Evolutionary conservation across 2,113 vertebrate genomes (phyloP).

Genomic region (Archocentrus centrarchus): DNA sequence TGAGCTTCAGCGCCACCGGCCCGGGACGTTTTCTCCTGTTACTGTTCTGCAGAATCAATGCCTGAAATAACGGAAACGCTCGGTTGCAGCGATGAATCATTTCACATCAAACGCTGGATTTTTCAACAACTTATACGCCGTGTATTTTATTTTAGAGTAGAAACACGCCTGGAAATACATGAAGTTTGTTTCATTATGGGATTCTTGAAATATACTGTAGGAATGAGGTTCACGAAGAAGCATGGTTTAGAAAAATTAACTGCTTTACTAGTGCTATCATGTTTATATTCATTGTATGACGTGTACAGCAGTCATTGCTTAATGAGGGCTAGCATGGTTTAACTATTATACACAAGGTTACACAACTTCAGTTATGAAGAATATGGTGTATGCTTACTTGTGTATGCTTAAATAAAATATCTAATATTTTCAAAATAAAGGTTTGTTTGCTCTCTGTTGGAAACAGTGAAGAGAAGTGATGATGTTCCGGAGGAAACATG

Average conservation of each 20-base stretch:
- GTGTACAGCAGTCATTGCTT: conserved; percentile 70
- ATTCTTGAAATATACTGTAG: conserved; percentile 24
- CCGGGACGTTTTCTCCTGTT: conserved; percentile 2
- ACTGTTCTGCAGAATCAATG: neutral
- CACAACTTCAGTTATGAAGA: conserved; percentile 72
- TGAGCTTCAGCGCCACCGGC: neutral
- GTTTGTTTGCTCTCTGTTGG: conserved; percentile 17
- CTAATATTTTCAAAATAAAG: conserved; percentile 65
- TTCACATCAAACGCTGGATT: neutral
- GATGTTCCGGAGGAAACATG: neutral
- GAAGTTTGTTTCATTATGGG: conserved; percentile 23
- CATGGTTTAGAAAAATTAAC: conserved; percentile 63
- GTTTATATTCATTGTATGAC: conserved; percentile 65
- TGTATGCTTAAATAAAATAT: conserved; percentile 76
- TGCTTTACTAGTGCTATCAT: conserved; percentile 67
- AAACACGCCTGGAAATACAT: conserved; percentile 14
- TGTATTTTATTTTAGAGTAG: conserved; percentile 21
- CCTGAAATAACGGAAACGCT: neutral
- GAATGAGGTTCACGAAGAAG: conserved; percentile 43
- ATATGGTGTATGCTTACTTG: conserved; percentile 72
- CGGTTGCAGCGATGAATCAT: neutral
- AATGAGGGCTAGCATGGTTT: conserved; percentile 81
- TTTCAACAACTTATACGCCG: conserved; percentile 27
- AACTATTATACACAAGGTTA: conserved; percentile 79
- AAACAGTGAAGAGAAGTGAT: no score